Percentiles rank a stretch among this genome's conserved stretches.
Evolutionary conservation across 2,113 vertebrate genomes (phyloP).

Genomic region (Trichechus manatus): DNA sequence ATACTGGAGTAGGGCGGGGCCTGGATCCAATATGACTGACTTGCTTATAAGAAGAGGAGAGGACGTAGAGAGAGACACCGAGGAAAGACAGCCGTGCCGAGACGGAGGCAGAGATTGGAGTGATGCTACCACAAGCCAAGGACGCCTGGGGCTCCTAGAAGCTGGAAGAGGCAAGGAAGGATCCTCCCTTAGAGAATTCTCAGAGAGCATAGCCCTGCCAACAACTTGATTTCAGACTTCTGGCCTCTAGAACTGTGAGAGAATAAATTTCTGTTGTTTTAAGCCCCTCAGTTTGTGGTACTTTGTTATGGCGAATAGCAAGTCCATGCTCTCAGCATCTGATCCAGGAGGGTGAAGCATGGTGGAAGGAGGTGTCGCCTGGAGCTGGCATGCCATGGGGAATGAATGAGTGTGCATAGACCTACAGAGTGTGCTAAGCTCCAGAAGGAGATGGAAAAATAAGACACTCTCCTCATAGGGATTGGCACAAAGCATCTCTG

Average conservation of each 20-base stretch:
- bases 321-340: background rate
- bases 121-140: too few species aligned
- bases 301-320: background rate
- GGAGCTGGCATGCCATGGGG: background rate
- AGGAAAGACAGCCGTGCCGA: too few species aligned
- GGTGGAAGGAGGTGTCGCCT: background rate
- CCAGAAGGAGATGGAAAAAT: background rate
- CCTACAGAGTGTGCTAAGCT: background rate
- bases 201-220: background rate
- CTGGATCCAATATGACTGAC: background rate
- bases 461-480: background rate
- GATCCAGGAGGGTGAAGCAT: background rate
- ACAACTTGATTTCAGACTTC: background rate
- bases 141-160: too few species aligned
- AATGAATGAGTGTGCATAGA: background rate
- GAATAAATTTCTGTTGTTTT: background rate
- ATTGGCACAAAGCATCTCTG: conserved; percentile 19
- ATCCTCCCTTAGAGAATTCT: background rate
- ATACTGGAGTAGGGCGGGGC: background rate
- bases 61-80: too few species aligned
- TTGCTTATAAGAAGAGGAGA: background rate
- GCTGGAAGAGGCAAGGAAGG: background rate
- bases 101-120: too few species aligned
- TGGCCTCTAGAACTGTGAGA: background rate
- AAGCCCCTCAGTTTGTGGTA: background rate